Percentiles rank a stretch among this genome's conserved stretches.
Conservation (phyloP, 2,888 invertebrate species). For the Sepioteuthis lessoniana region DNA sequence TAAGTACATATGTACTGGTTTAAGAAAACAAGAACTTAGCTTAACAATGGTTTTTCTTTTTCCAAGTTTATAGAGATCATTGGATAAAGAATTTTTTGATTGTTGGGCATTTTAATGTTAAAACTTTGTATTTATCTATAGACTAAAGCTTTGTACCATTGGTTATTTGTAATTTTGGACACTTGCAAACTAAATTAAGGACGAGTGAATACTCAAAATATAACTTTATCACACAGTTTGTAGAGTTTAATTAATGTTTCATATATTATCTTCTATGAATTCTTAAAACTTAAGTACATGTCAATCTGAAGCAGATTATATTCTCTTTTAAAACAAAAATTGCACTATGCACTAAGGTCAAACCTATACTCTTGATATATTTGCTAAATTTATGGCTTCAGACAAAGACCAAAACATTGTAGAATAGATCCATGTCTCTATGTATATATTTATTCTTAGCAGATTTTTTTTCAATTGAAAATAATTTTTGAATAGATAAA, state of each 20-base stretch:
- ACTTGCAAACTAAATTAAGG: not conserved
- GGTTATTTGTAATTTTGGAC: no score
- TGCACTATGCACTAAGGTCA: not conserved
- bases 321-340: not conserved
- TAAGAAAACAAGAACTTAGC: not conserved
- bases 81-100: not conserved
- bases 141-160: no score
- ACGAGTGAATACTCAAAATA: not conserved
- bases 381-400: not conserved
- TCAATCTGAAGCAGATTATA: not conserved
- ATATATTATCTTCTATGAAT: no score
- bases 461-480: not conserved
- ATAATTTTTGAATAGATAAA: not conserved
- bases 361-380: no score
- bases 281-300: not conserved
- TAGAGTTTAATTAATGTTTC: not conserved
- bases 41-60: not conserved
- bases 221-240: not conserved
- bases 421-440: not conserved
- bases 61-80: not conserved
- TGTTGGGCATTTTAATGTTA: not conserved
- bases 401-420: not conserved
- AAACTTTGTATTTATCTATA: no score
- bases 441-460: no score
- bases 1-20: not conserved